These are phyloP conservation scores for Prionace glauca DNA, from an alignment of 2,797 vertebrate genomes.

Conservation along the genomic window DNA sequence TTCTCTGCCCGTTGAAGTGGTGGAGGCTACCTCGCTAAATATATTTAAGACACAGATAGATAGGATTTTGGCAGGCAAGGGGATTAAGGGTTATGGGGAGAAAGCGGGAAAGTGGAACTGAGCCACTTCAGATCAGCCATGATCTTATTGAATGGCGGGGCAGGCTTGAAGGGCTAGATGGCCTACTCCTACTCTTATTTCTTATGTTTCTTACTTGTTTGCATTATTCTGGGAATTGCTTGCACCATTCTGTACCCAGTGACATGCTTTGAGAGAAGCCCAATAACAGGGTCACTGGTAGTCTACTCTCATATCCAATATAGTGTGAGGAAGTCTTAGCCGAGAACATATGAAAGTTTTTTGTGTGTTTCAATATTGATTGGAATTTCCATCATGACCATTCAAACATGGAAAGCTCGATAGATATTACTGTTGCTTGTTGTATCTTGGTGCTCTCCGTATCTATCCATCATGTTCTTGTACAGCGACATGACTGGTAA, in stretches of 20 bases:
- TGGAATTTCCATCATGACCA: neutral
- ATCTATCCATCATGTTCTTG: neutral
- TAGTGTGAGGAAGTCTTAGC: neutral
- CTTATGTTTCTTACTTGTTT: neutral
- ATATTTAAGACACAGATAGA: no score
- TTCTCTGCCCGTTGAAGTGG: no score
- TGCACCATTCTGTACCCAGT: neutral
- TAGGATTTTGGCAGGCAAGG: no score
- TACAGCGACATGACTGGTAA: neutral
- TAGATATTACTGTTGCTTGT: neutral
- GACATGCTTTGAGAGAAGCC: neutral
- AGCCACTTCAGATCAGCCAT: no score
- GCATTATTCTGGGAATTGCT: neutral
- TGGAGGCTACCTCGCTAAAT: no score
- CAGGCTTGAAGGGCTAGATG: no score
- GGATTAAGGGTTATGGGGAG: no score
- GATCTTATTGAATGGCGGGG: no score
- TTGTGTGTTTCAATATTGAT: neutral
- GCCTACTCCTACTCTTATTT: no score
- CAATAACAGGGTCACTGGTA: neutral
- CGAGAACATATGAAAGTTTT: neutral
- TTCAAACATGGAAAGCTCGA: neutral
- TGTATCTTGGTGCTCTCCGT: neutral
- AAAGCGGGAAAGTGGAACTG: no score
- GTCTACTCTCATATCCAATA: neutral